Base-by-base conservation (phyloP, 2,797 vertebrate species). In the Falco cherrug region DNA sequence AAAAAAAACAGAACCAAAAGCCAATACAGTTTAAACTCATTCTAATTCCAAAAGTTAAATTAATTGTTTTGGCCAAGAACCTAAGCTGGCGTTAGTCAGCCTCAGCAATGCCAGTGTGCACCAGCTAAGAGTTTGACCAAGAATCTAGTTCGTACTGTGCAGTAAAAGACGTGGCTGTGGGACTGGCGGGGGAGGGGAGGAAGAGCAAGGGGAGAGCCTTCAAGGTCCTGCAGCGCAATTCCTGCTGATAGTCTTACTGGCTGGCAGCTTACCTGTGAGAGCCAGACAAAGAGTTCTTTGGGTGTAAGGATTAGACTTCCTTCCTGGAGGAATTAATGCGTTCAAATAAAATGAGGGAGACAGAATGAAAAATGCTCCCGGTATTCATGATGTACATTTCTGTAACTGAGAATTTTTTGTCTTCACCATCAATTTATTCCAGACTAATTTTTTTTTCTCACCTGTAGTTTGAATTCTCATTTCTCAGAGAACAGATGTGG, bases 361-460 rank as follows among this genome's bases (percentile, higher is more conserved):
- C 16, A 33, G 61, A 51, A 60, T 68, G 61, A 86, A 79, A 89
- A 93, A 56, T 57, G 29, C 24, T 83, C 33, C 31, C 11, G 16
- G 18, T 90, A 73, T 85, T 92, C 84, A 92, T 70, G 77, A 90
- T 26, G 17, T 47, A 47, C 13, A 2, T 84, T 94, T 94, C 73
- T 61, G 69, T 93, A 94, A 83, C 35, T 79, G 80, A 93, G 77
- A 71, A 37, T 25, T 93, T 94, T 93, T 97, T 90, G 84, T 95
- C 86, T 94, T 90, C 69, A 25, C 39, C n/a, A 61, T 94, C 81
- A 95, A 68, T 93, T 96, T 93, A 91, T 92, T 94, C 53, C 22
- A 64, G 71, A 6, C 54, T 81, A 11, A 26, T 48, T 61, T 76
- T 89, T 69, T 69, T 87, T 90, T 68, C 67, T 92, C 28, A 31